These are phyloP conservation scores for Ceramica pisi DNA, from an alignment of 2,888 invertebrate genomes.

Conservation along the genomic window DNA sequence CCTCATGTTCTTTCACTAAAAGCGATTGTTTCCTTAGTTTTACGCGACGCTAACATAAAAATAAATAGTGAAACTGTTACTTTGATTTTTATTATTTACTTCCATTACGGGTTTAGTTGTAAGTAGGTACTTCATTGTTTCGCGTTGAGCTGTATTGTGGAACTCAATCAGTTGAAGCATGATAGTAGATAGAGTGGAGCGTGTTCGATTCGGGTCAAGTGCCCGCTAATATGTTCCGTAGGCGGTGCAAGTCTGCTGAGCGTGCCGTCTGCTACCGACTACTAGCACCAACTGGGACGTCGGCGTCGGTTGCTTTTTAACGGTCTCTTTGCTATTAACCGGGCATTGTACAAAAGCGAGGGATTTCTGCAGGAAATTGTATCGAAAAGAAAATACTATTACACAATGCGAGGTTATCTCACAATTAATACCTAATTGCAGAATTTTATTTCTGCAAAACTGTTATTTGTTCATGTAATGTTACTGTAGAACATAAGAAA, in stretches of 20 bases:
- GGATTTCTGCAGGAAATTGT: conserved; percentile 31
- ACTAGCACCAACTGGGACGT: conserved; percentile 26
- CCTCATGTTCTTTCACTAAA: conserved; percentile 38
- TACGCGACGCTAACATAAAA: conserved; percentile 45
- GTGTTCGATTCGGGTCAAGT: conserved; percentile 57
- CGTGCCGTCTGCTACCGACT: conserved; percentile 1
- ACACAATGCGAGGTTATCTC: neutral
- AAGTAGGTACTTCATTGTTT: conserved; percentile 41
- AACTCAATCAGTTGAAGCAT: conserved; percentile 36
- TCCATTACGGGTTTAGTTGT: conserved; percentile 17
- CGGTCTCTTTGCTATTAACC: conserved; percentile 32
- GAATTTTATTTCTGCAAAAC: neutral
- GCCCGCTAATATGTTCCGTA: conserved; percentile 43
- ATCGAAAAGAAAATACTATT: conserved; percentile 27
- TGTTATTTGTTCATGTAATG: neutral
- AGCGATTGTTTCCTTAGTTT: conserved; percentile 37
- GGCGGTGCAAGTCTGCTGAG: conserved; percentile 33
- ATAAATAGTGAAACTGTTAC: conserved; percentile 38
- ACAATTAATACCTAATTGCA: conserved; percentile 15
- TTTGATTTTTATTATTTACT: conserved; percentile 36
- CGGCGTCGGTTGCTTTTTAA: conserved; percentile 27
- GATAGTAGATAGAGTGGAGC: conserved; percentile 26
- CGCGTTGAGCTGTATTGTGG: conserved; percentile 27
- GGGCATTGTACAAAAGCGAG: conserved; percentile 24
- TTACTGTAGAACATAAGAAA: neutral